A percentile compares a stretch with the other conserved stretches of the same genome.
phyloP scores from a whole-genome alignment of 2,113 vertebrate species.

The Nothobranchius kuhntae region DNA sequence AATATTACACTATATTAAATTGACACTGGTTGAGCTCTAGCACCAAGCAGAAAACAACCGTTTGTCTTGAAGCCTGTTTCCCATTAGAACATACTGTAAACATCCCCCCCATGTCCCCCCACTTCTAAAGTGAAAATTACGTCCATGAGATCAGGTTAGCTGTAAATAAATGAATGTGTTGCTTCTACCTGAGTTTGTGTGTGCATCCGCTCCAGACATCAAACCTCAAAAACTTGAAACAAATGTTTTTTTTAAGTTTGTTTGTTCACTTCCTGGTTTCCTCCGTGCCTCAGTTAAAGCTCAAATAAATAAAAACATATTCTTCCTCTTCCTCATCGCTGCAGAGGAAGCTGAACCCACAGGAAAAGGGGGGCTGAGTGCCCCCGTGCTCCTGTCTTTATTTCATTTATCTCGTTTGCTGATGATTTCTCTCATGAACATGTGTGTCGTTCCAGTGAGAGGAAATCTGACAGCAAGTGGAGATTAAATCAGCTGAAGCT shows the following conservation, averaged over 20 bases:
- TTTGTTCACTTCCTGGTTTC: slow-evolving; percentile 2
- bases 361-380: slow-evolving; percentile 33
- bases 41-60: too few species aligned
- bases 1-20: too few species aligned
- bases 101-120: too few species aligned
- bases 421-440: too few species aligned
- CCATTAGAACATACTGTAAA: too few species aligned
- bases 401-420: not conserved
- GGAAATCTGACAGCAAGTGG: too few species aligned
- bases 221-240: not conserved
- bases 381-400: slow-evolving; percentile 11
- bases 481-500: too few species aligned
- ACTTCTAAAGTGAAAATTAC: too few species aligned
- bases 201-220: slow-evolving; percentile 19
- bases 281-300: not conserved
- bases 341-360: slow-evolving; percentile 47
- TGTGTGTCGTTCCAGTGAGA: too few species aligned
- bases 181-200: slow-evolving; percentile 36
- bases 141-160: too few species aligned
- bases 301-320: slow-evolving; percentile 5
- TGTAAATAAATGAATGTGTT: not conserved
- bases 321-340: slow-evolving; percentile 17
- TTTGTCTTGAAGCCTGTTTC: too few species aligned
- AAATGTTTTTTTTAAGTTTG: not conserved
- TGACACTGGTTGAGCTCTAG: too few species aligned